A percentile compares a stretch with the other conserved stretches of the same genome.
phyloP scores from a whole-genome alignment of 2,888 invertebrate genomes.

The Dolichomitus sp. region DNA sequence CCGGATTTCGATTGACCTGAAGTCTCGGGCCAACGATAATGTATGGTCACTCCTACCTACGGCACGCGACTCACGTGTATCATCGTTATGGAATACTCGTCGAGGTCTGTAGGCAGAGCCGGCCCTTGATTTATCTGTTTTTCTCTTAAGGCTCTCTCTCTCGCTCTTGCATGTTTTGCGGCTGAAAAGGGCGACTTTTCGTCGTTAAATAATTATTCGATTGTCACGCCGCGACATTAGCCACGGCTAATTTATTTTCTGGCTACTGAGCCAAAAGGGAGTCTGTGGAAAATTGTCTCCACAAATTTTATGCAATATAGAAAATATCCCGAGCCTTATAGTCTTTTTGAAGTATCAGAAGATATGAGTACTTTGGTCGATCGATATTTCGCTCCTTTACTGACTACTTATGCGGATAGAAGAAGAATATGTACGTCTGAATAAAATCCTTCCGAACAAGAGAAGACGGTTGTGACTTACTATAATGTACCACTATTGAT shows the following conservation, averaged over 20 bases:
- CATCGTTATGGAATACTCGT: slow-evolving; percentile 72
- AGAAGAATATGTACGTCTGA: not conserved
- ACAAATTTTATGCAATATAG: not conserved
- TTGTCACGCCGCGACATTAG: slow-evolving; percentile 58
- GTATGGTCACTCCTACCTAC: slow-evolving; percentile 83
- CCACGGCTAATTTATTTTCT: slow-evolving; percentile 52
- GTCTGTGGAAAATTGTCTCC: not conserved
- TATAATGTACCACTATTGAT: slow-evolving; percentile 11
- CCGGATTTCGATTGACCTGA: slow-evolving; percentile 80
- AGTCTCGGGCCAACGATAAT: slow-evolving; percentile 77
- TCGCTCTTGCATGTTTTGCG: slow-evolving; percentile 40
- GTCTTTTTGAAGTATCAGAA: not conserved
- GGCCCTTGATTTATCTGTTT: slow-evolving; percentile 60
- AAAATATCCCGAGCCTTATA: not conserved
- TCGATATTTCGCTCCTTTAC: slow-evolving; percentile 40
- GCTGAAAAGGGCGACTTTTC: slow-evolving; percentile 51
- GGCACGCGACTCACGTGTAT: slow-evolving; percentile 80
- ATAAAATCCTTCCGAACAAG: slow-evolving; percentile 21
- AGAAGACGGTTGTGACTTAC: slow-evolving; percentile 4
- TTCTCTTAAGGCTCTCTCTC: slow-evolving; percentile 11
- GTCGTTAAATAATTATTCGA: slow-evolving; percentile 66
- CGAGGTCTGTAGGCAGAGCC: not conserved
- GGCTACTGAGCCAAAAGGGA: slow-evolving; percentile 12
- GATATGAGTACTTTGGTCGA: slow-evolving; percentile 9
- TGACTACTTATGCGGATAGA: not conserved